These are phyloP conservation scores for Petrolisthes cinctipes DNA, from an alignment of 2,888 invertebrate species.

Conservation along the genomic window DNA sequence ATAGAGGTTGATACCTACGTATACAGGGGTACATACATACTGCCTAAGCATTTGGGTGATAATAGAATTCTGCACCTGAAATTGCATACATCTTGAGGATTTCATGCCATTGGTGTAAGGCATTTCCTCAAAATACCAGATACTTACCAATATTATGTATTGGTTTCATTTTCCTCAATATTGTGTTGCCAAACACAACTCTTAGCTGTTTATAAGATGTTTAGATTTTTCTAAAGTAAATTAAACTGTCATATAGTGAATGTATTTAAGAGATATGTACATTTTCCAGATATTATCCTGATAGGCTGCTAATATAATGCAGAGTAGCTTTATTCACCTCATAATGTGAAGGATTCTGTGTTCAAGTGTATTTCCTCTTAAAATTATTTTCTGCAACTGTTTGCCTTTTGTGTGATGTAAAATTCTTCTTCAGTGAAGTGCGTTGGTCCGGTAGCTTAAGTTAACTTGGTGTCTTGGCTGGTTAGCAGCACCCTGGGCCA, in stretches of 20 bases:
- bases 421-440: not conserved
- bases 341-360: not conserved
- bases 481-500: not conserved
- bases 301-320: not conserved
- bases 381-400: not conserved
- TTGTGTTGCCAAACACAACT: not conserved
- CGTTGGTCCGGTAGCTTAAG: not conserved
- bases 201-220: not conserved
- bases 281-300: not conserved
- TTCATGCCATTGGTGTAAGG: not conserved
- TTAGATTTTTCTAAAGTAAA: not conserved
- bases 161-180: not conserved
- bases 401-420: not conserved
- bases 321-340: not conserved
- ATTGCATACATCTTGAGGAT: not conserved
- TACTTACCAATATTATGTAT: not conserved
- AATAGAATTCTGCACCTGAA: not conserved
- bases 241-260: not conserved
- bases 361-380: not conserved
- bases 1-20: too few species aligned
- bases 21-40: not conserved
- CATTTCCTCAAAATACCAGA: not conserved
- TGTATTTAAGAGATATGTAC: not conserved
- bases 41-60: not conserved
- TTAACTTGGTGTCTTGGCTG: not conserved